Conservation (phyloP, 2,113 vertebrate genomes). For the Atlantisia rogersi region DNA sequence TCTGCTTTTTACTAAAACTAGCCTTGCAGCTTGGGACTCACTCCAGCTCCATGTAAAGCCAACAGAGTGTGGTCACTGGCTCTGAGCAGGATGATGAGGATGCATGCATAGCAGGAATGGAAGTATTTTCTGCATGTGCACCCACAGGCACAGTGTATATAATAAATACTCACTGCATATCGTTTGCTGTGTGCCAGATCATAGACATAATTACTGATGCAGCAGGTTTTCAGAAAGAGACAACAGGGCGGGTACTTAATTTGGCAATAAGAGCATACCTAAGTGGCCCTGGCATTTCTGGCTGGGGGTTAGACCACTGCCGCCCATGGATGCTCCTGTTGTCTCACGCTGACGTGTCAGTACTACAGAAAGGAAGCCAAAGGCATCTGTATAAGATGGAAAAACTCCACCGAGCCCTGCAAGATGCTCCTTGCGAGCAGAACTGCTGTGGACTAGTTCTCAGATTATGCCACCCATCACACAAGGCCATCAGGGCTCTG, state of each 20-base stretch:
- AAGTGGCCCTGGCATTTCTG: neutral
- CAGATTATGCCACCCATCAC: neutral
- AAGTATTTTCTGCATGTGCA: conserved; percentile 17
- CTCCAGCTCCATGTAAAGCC: neutral
- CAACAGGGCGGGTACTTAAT: conserved; percentile 44
- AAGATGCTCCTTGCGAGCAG: neutral
- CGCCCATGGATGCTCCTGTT: neutral
- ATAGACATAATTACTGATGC: conserved; percentile 48
- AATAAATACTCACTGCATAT: neutral
- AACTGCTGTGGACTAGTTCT: neutral
- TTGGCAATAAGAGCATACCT: conserved; percentile 47
- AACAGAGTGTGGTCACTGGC: neutral
- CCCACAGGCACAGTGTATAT: neutral
- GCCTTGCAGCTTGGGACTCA: neutral
- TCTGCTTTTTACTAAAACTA: neutral
- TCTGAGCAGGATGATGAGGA: neutral
- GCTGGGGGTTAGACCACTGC: neutral
- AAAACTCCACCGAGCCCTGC: neutral
- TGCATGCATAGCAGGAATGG: neutral
- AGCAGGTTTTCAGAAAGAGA: conserved; percentile 55
- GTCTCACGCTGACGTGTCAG: neutral
- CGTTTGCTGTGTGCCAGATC: neutral
- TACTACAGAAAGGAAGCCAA: neutral
- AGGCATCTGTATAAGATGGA: neutral
- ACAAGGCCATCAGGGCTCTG: neutral